A percentile compares a stretch with the other conserved stretches of the same genome.
phyloP scores from a whole-genome alignment of 2,888 invertebrate species.

The Calameuta filiformis region DNA sequence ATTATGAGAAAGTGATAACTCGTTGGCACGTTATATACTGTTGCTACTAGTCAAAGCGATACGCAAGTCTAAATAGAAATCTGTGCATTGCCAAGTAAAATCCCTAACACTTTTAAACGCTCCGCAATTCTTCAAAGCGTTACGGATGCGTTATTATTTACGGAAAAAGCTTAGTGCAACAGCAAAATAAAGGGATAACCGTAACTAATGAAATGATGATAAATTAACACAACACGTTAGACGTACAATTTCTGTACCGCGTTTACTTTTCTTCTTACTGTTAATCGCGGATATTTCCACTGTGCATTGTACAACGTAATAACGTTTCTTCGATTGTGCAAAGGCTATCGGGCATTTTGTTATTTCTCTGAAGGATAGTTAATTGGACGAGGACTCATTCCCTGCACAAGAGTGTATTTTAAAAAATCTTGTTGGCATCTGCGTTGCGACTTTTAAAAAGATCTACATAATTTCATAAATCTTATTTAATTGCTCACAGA shows the following conservation, averaged over 20 bases:
- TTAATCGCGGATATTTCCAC: not conserved
- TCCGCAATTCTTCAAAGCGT: not conserved
- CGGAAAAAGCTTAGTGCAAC: too few relatives aligned
- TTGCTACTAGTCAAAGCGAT: not conserved
- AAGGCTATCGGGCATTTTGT: not conserved
- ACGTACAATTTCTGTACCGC: not conserved
- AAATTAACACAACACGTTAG: not conserved
- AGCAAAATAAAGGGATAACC: not conserved
- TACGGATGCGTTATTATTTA: not conserved
- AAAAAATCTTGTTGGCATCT: not conserved
- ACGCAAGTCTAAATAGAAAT: not conserved
- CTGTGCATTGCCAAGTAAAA: not conserved
- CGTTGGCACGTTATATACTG: not conserved
- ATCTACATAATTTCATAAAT: not conserved
- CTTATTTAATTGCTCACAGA: not conserved
- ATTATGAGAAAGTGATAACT: slow-evolving; percentile 1
- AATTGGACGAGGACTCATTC: not conserved
- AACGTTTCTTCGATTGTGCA: not conserved
- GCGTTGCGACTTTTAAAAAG: not conserved
- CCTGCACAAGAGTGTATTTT: not conserved
- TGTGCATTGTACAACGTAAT: not conserved
- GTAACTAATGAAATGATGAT: not conserved
- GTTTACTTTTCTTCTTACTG: not conserved
- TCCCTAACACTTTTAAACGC: not conserved
- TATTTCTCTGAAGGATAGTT: not conserved